Evolutionary conservation across 2,113 vertebrate species (phyloP), one percentile per base, ranked within the genome.

Genomic region (Columbina picui): DNA sequence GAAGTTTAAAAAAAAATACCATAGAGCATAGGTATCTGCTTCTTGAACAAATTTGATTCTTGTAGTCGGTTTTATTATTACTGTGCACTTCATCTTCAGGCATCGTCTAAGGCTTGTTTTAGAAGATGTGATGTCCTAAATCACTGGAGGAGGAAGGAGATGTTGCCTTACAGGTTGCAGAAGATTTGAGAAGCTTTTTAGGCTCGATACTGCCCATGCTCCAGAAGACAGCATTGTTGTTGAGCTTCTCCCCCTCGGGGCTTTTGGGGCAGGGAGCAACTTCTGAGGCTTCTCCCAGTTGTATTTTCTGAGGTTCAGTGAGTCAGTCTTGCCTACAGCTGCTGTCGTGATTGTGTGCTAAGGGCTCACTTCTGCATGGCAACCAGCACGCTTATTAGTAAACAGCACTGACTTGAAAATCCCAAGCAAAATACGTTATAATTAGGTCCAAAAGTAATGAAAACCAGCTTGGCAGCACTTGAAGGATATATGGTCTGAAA

Each of bases 1-100:
- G 95, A 96, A 96, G 96, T 49, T 93, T 75, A 3, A 15, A 29
- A 68, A 68, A 95, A 96, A 93, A 73, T 73, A 80, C n/a, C 76
- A 53, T 79, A 75, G 9, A 96, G 41, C 60, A 95, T 84, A 96
- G 93, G 94, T 96, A 93, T 84, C 65, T 71, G 81, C 84, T 79
- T 52, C 89, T 75, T 86, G 88, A 96, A 94, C 19, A 78, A 84
- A 55, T 80, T 88, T 90, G 86, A 81, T 93, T 97, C 85, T 89
- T 96, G 34, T 61, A n/a, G 36, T 74, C 14, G 4, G 90, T 95
- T 95, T 95, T 95, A 94, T 78, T 96, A 86, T 96, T 93, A 94
- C 73, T 94, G 85, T 84, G 80, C 80, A 43, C 26, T 36, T 81
- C 32, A 87, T 75, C 92, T 87, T 68, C 36, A 67, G 64, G 29